Conservation (phyloP, 2,888 invertebrate species). For the Epinotia demarniana region DNA sequence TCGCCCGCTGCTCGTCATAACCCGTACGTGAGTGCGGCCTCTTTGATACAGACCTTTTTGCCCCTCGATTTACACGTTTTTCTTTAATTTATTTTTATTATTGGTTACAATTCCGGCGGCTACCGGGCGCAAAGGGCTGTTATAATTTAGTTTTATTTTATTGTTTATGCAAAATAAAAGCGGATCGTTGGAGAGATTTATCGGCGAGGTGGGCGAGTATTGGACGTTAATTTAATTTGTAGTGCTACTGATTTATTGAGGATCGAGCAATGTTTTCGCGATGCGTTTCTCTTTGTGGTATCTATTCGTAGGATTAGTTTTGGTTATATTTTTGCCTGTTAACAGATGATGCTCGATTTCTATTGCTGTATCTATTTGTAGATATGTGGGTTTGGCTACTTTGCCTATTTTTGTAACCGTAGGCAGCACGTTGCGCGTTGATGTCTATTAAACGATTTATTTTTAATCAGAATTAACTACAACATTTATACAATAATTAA, state of each 20-base stretch:
- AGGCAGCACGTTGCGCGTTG: constrained; percentile 42
- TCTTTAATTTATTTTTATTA: constrained; percentile 78
- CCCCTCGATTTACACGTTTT: constrained; percentile 68
- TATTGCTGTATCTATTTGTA: not conserved
- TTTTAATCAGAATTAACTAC: not conserved
- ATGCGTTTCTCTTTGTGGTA: constrained; percentile 29
- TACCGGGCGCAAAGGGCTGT: constrained; percentile 80
- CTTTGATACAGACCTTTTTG: constrained; percentile 78
- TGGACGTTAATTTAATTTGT: constrained; percentile 50
- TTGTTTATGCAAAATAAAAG: constrained; percentile 79
- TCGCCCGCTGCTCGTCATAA: constrained; percentile 81
- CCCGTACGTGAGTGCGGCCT: constrained; percentile 81
- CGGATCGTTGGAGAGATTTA: constrained; percentile 76
- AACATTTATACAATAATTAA: no score
- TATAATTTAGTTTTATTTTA: constrained; percentile 79
- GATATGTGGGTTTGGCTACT: not conserved
- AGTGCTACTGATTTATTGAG: constrained; percentile 41
- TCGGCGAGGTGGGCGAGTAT: constrained; percentile 64
- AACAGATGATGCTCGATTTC: not conserved
- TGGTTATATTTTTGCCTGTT: not conserved
- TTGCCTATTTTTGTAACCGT: not conserved
- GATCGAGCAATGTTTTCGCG: constrained; percentile 26
- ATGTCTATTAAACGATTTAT: constrained; percentile 50
- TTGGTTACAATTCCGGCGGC: constrained; percentile 81
- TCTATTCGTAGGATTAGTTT: constrained; percentile 12